Percentiles rank a stretch among this genome's conserved stretches.
phyloP scores from a whole-genome alignment of 1,140 invertebrate species.

The Zaprionus davidi region DNA sequence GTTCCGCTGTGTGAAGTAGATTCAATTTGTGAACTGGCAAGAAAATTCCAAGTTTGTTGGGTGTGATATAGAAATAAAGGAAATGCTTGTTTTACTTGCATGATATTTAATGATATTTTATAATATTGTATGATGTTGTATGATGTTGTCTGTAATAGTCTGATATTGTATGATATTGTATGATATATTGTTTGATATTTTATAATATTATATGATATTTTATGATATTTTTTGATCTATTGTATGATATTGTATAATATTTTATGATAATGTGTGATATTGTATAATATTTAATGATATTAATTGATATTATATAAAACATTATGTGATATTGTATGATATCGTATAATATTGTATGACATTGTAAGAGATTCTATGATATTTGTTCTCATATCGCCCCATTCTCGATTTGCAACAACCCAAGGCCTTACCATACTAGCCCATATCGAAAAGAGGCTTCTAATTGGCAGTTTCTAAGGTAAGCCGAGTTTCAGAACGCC shows the following conservation, averaged over 20 bases:
- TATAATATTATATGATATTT: background rate
- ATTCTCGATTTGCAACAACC: background rate
- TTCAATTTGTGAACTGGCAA: background rate
- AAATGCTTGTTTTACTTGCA: background rate
- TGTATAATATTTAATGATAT: no score
- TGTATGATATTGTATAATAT: background rate
- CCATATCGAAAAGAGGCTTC: background rate
- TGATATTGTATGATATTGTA: background rate
- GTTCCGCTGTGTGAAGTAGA: background rate
- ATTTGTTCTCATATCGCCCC: background rate
- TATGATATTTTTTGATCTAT: background rate
- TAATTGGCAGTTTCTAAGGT: slow-evolving; percentile 14
- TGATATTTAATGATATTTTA: background rate
- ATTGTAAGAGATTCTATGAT: background rate
- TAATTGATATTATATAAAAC: no score
- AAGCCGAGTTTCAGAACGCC: slow-evolving; percentile 7
- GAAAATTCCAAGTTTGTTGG: background rate
- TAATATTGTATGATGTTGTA: background rate
- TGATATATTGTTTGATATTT: no score
- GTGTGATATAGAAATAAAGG: background rate
- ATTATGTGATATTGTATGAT: no score
- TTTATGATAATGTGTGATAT: no score
- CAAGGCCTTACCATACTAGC: background rate
- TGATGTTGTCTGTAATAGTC: background rate
- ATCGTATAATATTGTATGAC: background rate